These are phyloP conservation scores for Vulpes vulpes DNA, from an alignment of 2,113 vertebrate species.

Conservation along the genomic window DNA sequence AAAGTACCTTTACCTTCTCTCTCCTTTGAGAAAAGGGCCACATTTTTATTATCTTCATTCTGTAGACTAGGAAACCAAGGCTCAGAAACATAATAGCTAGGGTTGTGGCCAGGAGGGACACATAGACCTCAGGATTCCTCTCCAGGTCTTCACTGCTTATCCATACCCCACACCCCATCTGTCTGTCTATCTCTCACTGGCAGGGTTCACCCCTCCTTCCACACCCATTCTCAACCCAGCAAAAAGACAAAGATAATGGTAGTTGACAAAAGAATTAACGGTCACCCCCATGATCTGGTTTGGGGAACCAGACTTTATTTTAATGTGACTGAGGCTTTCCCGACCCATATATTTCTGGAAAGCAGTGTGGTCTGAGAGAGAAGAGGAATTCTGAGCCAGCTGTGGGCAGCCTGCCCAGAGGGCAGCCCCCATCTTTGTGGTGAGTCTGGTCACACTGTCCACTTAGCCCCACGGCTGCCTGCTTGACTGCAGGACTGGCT, in stretches of 20 bases:
- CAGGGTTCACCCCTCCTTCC: conserved; percentile 42
- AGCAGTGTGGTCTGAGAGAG: conserved; percentile 2
- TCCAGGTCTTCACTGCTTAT: neutral
- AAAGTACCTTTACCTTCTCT: neutral
- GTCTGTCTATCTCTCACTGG: conserved; percentile 55
- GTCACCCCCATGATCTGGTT: neutral
- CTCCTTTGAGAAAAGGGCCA: neutral
- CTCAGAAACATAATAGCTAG: neutral
- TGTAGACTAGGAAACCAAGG: neutral
- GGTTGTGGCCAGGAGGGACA: neutral
- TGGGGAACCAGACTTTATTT: conserved; percentile 30
- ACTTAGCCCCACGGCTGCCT: neutral
- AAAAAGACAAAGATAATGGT: conserved; percentile 65
- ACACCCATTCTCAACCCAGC: conserved; percentile 49
- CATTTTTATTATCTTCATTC: conserved; percentile 16
- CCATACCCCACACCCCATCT: neutral
- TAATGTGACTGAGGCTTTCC: neutral
- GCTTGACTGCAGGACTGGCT: neutral
- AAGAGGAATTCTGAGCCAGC: neutral
- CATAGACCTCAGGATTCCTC: neutral
- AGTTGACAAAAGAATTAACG: neutral
- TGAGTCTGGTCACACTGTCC: conserved; percentile 35
- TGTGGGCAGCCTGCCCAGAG: neutral
- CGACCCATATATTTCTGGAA: neutral
- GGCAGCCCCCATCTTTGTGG: neutral